phyloP scores from a whole-genome alignment of 2,113 vertebrate genomes.

The Tachysurus vachellii region DNA sequence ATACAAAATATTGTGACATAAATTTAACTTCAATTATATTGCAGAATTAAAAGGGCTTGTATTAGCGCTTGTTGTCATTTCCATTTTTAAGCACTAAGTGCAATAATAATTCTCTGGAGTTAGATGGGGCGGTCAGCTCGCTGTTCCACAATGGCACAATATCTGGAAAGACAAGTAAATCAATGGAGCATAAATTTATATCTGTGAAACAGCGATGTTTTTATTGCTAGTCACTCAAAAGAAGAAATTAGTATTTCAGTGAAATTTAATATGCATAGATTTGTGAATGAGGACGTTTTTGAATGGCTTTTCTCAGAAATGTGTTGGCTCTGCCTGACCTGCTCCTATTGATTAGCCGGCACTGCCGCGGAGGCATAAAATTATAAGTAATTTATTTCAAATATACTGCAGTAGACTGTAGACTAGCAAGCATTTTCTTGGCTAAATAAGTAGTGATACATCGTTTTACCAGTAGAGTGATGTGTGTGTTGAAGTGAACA shows the following conservation, averaged over 20 bases:
- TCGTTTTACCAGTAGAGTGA: background rate
- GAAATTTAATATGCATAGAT: background rate
- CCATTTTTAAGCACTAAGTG: background rate
- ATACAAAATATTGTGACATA: background rate
- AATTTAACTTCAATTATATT: background rate
- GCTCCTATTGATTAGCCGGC: background rate
- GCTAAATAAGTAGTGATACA: slow-evolving; percentile 4
- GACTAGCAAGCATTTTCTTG: slow-evolving; percentile 39
- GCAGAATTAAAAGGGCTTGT: background rate
- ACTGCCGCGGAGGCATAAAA: background rate
- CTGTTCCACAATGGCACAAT: background rate
- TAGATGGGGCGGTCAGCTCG: background rate
- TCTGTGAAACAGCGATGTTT: background rate
- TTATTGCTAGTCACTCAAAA: background rate
- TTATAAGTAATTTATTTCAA: background rate
- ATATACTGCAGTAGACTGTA: background rate
- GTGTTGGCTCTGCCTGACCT: background rate
- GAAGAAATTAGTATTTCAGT: background rate
- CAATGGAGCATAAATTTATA: background rate
- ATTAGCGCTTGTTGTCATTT: background rate
- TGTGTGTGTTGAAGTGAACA: slow-evolving; percentile 12
- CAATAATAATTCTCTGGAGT: background rate
- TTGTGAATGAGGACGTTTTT: background rate
- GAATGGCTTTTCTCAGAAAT: background rate
- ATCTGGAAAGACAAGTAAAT: background rate